Conservation (phyloP, 2,797 vertebrate genomes). For the Sphaeramia orbicularis region DNA sequence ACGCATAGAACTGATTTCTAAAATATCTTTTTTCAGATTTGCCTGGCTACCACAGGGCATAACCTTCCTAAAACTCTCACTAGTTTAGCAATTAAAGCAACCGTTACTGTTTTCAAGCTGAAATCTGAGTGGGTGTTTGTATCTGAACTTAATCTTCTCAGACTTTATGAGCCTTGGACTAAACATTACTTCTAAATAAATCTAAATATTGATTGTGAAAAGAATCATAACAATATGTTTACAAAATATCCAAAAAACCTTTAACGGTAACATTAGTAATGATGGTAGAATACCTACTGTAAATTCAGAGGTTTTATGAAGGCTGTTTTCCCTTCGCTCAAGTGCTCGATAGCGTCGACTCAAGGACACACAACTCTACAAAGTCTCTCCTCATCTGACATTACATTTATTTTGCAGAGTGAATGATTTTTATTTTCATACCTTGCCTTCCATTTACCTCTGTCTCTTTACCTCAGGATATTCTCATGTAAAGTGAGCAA, state of each 20-base stretch:
- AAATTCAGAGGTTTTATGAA: neutral
- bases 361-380: constrained; percentile 3
- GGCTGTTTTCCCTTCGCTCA: constrained; percentile 13
- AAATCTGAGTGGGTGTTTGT: neutral
- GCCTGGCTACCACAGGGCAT: neutral
- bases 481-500: neutral
- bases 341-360: neutral
- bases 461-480: neutral
- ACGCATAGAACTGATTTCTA: no score
- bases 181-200: neutral
- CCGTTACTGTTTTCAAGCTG: neutral
- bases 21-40: neutral
- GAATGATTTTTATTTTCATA: neutral
- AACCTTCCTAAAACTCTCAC: neutral
- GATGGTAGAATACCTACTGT: neutral
- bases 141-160: neutral
- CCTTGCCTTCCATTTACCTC: neutral
- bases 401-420: constrained; percentile 14
- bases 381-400: constrained; percentile 2
- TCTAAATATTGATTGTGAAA: no score
- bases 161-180: neutral
- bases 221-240: no score
- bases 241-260: no score
- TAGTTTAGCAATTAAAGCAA: neutral
- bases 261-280: no score